Evolutionary conservation across 1,140 invertebrate genomes (phyloP).

Genomic region (Sarcophaga bullata): DNA sequence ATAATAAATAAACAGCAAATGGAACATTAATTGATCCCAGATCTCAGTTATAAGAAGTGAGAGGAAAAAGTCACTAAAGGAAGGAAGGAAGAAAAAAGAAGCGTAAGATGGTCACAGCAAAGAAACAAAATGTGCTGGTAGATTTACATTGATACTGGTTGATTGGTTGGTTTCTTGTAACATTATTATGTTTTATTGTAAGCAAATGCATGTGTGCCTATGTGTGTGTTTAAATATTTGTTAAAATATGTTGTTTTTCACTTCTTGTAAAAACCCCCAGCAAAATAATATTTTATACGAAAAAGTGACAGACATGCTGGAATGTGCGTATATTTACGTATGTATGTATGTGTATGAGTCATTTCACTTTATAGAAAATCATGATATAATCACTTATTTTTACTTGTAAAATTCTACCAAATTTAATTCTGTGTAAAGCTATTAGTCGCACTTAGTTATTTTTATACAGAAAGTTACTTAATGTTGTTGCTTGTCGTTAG

Average conservation of each 20-base stretch:
- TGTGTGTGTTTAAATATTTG: too few relatives aligned
- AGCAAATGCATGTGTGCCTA: background rate
- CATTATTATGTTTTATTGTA: background rate
- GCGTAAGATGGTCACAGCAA: too few relatives aligned
- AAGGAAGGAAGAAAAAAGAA: too few relatives aligned
- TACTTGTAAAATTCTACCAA: background rate
- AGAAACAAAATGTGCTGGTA: background rate
- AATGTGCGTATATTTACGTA: background rate
- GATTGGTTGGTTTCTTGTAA: background rate
- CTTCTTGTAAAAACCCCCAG: conserved; percentile 13
- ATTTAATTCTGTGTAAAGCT: too few relatives aligned
- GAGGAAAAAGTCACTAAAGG: too few relatives aligned
- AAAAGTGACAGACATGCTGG: background rate
- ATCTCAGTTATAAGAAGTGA: too few relatives aligned
- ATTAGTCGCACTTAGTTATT: too few relatives aligned
- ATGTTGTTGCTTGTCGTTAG: background rate
- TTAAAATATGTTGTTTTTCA: background rate
- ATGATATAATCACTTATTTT: conserved; percentile 12
- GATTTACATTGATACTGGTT: conserved; percentile 14
- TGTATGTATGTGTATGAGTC: too few relatives aligned
- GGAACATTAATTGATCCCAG: background rate
- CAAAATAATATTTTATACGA: conserved; percentile 10
- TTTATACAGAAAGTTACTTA: background rate
- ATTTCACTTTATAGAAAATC: background rate
- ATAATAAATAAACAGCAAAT: background rate